Evolutionary conservation across 2,888 invertebrate species (phyloP), one percentile per base, ranked within the genome.

Genomic region (Aphidoletes aphidimyza): DNA sequence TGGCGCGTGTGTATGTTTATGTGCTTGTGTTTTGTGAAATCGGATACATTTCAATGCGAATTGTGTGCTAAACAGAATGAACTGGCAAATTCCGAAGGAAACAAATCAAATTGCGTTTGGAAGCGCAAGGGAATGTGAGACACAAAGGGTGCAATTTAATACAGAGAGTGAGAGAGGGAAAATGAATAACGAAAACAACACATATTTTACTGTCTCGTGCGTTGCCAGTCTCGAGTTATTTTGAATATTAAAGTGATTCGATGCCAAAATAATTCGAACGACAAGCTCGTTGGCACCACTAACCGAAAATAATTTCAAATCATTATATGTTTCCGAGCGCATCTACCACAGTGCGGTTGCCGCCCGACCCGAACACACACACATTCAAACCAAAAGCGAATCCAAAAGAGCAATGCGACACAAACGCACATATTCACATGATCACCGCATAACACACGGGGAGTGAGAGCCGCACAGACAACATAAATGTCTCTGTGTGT

Each of bases 251-350:
- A 69, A 69, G 69, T 69, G 69, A 69, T 69, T 30, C 69, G 69
- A 69, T 69, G 69, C 69, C 69, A 69, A 69, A 69, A 69, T 69
- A 69, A 69, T 69, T 69, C 69, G 69, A 69, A 69, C 69, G 69
- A 69, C 69, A 69, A 69, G 69, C 69, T 69, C 69, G 30, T 69
- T 69, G 69, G 69, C 69, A 69, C 69, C 69, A 69, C 69, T 69
- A 69, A 69, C 69, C 69, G 69, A 69, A 69, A 69, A 69, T 69
- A 69, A 69, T 69, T 69, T 69, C 69, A 69, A 69, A 69, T 69
- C 69, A 69, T 69, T 69, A 69, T n/a, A n/a, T 69, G 69, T 69
- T 69, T 69, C 69, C 69, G 69, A 69, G 30, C 26, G 30, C 34
- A 69, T 30, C 30, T 30, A 69, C 69, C 69, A 69, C 69, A 69